Evolutionary conservation across 2,797 vertebrate genomes (phyloP).

Genomic region (Lycodopsis pacificus): DNA sequence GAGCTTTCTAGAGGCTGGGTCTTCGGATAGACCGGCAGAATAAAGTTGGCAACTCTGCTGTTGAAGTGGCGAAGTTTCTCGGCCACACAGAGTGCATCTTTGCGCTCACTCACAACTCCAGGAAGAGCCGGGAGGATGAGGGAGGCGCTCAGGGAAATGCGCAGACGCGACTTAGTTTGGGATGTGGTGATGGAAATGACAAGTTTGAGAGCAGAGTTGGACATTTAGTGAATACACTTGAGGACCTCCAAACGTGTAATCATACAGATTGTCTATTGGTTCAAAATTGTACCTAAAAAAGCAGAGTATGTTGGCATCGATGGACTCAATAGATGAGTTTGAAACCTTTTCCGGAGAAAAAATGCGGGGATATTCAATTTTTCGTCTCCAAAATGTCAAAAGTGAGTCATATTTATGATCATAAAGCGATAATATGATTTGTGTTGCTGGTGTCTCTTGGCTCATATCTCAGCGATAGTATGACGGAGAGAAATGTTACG

Average conservation of each 20-base stretch:
- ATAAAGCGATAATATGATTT: too few relatives aligned
- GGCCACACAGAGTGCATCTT: constrained; percentile 78
- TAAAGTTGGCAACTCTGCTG: constrained; percentile 81
- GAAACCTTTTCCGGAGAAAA: too few relatives aligned
- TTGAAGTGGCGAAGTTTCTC: constrained; percentile 79
- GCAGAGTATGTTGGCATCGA: constrained; percentile 63
- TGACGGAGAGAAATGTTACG: too few relatives aligned
- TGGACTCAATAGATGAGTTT: constrained; percentile 81
- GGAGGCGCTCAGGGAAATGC: constrained; percentile 10
- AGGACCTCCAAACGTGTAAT: constrained; percentile 20
- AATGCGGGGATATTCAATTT: too few relatives aligned
- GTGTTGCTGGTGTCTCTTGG: too few relatives aligned
- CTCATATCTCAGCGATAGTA: too few relatives aligned
- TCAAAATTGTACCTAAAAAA: constrained; percentile 9
- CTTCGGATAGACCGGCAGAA: constrained; percentile 82
- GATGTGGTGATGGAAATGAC: neutral
- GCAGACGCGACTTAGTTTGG: constrained; percentile 6
- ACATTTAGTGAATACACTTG: constrained; percentile 26
- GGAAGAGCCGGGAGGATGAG: constrained; percentile 38
- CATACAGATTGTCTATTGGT: neutral
- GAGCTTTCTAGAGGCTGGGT: constrained; percentile 84
- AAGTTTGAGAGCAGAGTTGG: constrained; percentile 43
- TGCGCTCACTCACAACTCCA: constrained; percentile 65
- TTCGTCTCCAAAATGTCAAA: too few relatives aligned
- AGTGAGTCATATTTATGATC: too few relatives aligned